Evolutionary conservation across 2,797 vertebrate genomes (phyloP), one percentile per base, ranked within the genome.

Genomic region (Odontamblyopus rebecca): DNA sequence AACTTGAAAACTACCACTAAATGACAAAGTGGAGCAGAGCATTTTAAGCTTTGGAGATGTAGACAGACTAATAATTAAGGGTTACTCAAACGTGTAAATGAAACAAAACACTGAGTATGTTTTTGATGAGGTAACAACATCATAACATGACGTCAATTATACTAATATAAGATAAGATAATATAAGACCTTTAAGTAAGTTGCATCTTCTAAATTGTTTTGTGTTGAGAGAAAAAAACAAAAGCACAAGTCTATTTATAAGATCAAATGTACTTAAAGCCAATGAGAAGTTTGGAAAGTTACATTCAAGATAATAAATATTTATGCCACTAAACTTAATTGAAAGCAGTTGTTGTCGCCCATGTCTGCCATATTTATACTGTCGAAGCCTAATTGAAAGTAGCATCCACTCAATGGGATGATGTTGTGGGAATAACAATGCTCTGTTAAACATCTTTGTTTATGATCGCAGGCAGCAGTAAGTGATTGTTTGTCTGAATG

Each of bases 281-380:
- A 23, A 0, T 54, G 23, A n/a, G 51, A 53, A 23, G 53, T 23
- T 7, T 54, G 7, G 18, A n/a, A 54, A 54, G 6, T 23, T 23
- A 23, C 19, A 54, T 23, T 54, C 1, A 54, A 19, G 51, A 54
- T 54, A 6, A 54, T 54, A n/a, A n/a, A 54, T 54, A n/a, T 23
- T 54, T 54, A 54, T 54, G 53, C 53, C 53, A 54, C 53, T 54
- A n/a, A 48, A n/a, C 53, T 54, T 54, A 59, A 59, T 59, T 29
- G 26, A 59, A 59, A 29, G 6, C 53, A 23, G 53, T 54, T 54
- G 18, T 53, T 53, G 56, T 27, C 11, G 57, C n/a, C 11, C 44
- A 13, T 59, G 26, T 59, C 57, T 29, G 2, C 57, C 7, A 0
- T 12, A 54, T 54, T 54, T 54, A 23, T 19, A n/a, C 7, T n/a